phyloP scores from a whole-genome alignment of 2,113 vertebrate genomes.

The Oncorhynchus mykiss region DNA sequence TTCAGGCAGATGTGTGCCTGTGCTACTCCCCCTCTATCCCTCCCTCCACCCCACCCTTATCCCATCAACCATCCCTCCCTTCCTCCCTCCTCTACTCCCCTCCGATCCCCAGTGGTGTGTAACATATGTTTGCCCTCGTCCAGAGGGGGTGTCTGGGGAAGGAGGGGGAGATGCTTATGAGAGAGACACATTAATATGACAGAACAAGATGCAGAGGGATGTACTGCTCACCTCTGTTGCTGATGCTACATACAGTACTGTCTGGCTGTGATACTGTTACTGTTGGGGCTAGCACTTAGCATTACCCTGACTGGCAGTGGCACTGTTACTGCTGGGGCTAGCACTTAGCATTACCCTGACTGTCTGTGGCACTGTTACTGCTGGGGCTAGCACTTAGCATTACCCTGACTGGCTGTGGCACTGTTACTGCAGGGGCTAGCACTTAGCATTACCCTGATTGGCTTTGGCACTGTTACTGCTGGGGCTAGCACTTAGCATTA shows the following conservation, averaged over 20 bases:
- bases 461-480: too few relatives aligned
- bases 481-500: too few relatives aligned
- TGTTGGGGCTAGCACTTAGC: not conserved
- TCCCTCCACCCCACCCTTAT: not conserved
- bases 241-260: not conserved
- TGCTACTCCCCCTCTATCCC: not conserved
- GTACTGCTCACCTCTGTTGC: conserved; percentile 34
- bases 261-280: conserved; percentile 20
- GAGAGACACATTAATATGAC: conserved; percentile 61
- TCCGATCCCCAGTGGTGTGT: conserved; percentile 35
- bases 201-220: conserved; percentile 61
- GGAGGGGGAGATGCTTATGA: conserved; percentile 54
- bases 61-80: conserved; percentile 8
- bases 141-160: conserved; percentile 17
- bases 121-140: conserved; percentile 54
- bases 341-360: not conserved
- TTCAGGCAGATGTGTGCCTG: conserved; percentile 56
- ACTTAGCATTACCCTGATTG: not conserved
- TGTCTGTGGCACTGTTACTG: conserved; percentile 14
- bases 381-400: not conserved
- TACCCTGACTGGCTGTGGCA: not conserved
- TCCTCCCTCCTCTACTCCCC: not conserved
- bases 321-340: not conserved
- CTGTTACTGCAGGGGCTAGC: not conserved
- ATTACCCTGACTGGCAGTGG: not conserved